Evolutionary conservation across 2,113 vertebrate species (phyloP).

Genomic region (Callipepla squamata): DNA sequence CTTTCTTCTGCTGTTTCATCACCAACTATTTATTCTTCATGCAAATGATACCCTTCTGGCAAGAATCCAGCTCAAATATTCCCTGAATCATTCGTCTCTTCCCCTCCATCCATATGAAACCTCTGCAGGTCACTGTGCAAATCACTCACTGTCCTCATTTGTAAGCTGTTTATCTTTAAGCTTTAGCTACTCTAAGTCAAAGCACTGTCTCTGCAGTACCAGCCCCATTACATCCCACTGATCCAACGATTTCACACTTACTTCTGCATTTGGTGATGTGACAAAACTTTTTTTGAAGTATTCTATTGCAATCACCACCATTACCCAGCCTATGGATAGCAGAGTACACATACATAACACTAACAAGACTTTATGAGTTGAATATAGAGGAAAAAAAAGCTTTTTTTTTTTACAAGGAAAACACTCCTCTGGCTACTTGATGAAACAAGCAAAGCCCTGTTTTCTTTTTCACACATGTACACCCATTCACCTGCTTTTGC

Average conservation of each 20-base stretch:
- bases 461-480: neutral
- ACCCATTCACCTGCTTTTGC: neutral
- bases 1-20: neutral
- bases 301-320: neutral
- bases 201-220: neutral
- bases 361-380: neutral
- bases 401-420: neutral
- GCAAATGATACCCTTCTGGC: neutral
- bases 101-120: neutral
- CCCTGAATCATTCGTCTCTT: neutral
- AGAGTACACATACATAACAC: neutral
- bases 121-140: neutral
- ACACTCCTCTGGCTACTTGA: neutral
- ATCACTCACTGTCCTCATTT: neutral
- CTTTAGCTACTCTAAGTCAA: neutral
- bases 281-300: neutral
- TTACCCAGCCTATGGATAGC: neutral
- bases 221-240: neutral
- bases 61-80: neutral
- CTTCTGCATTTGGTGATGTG: neutral
- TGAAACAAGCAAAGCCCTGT: neutral
- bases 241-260: neutral
- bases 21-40: neutral
- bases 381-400: neutral
- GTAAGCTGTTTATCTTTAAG: neutral